Base-by-base conservation (phyloP, 2,113 vertebrate genomes). In the Cyanistes caeruleus region DNA sequence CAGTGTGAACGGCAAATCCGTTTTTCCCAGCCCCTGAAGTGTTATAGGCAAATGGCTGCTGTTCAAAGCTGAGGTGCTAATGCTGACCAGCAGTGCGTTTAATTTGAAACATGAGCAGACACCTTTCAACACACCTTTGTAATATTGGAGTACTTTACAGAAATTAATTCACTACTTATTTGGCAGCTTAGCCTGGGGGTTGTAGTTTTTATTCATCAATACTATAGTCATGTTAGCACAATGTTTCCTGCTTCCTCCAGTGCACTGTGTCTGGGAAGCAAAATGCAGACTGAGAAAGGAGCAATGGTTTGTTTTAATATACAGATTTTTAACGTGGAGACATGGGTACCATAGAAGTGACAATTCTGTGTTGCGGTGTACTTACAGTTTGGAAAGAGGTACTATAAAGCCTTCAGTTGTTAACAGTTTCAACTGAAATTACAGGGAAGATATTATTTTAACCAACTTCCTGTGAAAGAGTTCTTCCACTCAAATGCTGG, bases 111-210 rank as follows among this genome's bases (percentile, higher is more conserved):
- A 99, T 99, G 98, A 99, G 98, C 98, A 99, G 99, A 99, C 99
- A 99, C 99, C 99, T 99, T 99, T 99, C 99, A 99, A 99, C 99
- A 99, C 99, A 99, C 99, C 99, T 99, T 99, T 98, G 98, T 99
- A 99, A 99, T 99, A 99, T 98, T 98, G 98, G 98, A 99, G 99
- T 98, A 99, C 99, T 99, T 99, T 99, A 98, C 98, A 99, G 99
- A 99, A 99, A 99, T 99, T 99, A 99, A 99, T 99, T 99, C 99
- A 99, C 99, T 99, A 99, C 98, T 99, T 99, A 97, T 97, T 97
- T 95, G 93, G 95, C 94, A 97, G 90, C 83, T 97, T 97, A 98
- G 84, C 93, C 93, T 94, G 97, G 92, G 92, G 96, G 94, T 94
- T 96, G 93, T 84, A 90, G 69, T 95, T 97, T 95, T 95, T 97